Conservation (phyloP, 1,140 invertebrate genomes). For the Ylistrum balloti region DNA sequence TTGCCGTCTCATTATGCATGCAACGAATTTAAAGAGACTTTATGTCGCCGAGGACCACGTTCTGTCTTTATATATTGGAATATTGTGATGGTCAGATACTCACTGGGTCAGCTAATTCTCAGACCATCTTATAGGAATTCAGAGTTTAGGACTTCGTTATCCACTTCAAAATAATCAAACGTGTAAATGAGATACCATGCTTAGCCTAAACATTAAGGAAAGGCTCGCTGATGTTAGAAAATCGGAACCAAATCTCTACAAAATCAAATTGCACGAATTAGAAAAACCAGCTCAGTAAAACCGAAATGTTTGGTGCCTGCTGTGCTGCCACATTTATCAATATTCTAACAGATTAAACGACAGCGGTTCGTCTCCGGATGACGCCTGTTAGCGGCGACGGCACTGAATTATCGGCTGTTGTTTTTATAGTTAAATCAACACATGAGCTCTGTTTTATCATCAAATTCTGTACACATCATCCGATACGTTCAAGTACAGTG, state of each 20-base stretch:
- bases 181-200: neutral
- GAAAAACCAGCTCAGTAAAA: neutral
- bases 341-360: conserved; percentile 35
- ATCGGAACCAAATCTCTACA: neutral
- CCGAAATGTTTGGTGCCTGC: conserved; percentile 15
- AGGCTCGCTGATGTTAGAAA: conserved; percentile 5
- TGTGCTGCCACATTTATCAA: neutral
- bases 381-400: neutral
- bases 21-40: no score
- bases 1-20: no score
- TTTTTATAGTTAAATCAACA: neutral
- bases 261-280: conserved; percentile 20
- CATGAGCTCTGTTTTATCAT: neutral
- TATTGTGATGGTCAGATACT: no score
- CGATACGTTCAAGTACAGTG: neutral
- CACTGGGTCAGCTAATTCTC: neutral
- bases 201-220: neutral
- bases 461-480: neutral
- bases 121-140: neutral
- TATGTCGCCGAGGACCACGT: no score
- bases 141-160: neutral
- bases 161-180: conserved; percentile 1
- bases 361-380: neutral
- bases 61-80: no score
- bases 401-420: neutral